Evolutionary conservation across 2,113 vertebrate genomes (phyloP).

Genomic region (Bagarius yarrelli): DNA sequence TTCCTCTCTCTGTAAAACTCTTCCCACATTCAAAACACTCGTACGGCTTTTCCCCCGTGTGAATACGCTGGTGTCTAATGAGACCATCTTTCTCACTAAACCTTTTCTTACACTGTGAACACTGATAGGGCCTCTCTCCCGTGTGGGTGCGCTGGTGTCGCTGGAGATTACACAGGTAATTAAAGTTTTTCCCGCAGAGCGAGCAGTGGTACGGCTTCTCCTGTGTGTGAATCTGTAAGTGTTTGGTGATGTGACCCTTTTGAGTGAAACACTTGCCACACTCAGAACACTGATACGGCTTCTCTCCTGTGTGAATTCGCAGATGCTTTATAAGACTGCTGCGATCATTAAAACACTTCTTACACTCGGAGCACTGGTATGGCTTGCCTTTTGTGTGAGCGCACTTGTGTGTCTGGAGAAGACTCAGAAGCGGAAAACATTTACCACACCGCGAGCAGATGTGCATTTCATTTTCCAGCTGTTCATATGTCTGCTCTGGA

Average conservation of each 20-base stretch:
- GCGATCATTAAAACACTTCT: slow-evolving; percentile 11
- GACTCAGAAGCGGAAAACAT: background rate
- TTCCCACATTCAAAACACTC: slow-evolving; percentile 20
- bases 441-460: slow-evolving; percentile 13
- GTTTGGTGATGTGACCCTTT: slow-evolving; percentile 17
- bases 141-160: slow-evolving; percentile 23
- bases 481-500: background rate
- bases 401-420: slow-evolving; percentile 7
- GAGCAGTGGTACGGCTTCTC: slow-evolving; percentile 20
- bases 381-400: background rate
- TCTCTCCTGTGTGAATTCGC: slow-evolving; percentile 12
- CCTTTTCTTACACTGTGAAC: slow-evolving; percentile 14
- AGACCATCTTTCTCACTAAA: slow-evolving; percentile 16
- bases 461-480: slow-evolving; percentile 4
- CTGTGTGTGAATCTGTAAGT: background rate
- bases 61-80: slow-evolving; percentile 13
- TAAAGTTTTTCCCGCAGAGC: slow-evolving; percentile 5
- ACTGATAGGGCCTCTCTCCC: slow-evolving; percentile 8
- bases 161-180: slow-evolving; percentile 22
- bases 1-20: slow-evolving; percentile 14
- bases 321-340: slow-evolving; percentile 20
- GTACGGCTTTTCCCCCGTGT: slow-evolving; percentile 11
- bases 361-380: background rate
- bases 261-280: slow-evolving; percentile 23
- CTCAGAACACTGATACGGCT: slow-evolving; percentile 14